A percentile compares a stretch with the other conserved stretches of the same genome.
Evolutionary conservation across 2,888 invertebrate genomes (phyloP).

Genomic region (Lochmaea crataegi): DNA sequence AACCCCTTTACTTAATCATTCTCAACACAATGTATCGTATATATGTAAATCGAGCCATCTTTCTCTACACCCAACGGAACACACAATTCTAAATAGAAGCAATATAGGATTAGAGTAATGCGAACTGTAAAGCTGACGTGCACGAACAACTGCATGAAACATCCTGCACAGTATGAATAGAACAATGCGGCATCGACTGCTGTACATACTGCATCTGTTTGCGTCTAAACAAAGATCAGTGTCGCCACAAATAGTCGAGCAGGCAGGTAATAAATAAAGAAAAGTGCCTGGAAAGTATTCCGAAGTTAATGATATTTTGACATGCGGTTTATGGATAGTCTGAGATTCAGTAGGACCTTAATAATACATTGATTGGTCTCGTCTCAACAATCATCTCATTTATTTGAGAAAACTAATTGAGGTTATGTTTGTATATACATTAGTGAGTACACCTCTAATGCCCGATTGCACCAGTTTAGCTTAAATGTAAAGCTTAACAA

Average conservation of each 20-base stretch:
- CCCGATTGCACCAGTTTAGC: no score
- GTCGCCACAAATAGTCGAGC: not conserved
- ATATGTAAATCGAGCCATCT: slow-evolving; percentile 19
- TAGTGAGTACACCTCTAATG: no score
- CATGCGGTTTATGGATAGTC: no score
- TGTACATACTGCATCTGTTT: slow-evolving; percentile 16
- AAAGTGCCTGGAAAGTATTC: no score
- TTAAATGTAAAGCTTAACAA: no score
- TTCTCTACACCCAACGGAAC: slow-evolving; percentile 5
- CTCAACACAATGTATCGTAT: slow-evolving; percentile 6
- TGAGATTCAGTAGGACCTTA: no score
- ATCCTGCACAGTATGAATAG: slow-evolving; percentile 16
- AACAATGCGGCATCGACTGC: slow-evolving; percentile 22
- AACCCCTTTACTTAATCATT: not conserved
- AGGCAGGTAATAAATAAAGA: not conserved
- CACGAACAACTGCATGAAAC: slow-evolving; percentile 21
- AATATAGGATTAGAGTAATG: slow-evolving; percentile 24
- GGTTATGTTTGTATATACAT: no score
- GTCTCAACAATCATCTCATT: no score
- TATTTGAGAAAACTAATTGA: no score
- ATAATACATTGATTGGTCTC: no score
- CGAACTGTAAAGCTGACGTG: slow-evolving; percentile 15
- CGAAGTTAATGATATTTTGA: no score
- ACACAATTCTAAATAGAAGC: slow-evolving; percentile 13
- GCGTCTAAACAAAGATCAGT: slow-evolving; percentile 12